Base-by-base conservation (phyloP, 2,113 vertebrate species). In the Ovis canadensis region DNA sequence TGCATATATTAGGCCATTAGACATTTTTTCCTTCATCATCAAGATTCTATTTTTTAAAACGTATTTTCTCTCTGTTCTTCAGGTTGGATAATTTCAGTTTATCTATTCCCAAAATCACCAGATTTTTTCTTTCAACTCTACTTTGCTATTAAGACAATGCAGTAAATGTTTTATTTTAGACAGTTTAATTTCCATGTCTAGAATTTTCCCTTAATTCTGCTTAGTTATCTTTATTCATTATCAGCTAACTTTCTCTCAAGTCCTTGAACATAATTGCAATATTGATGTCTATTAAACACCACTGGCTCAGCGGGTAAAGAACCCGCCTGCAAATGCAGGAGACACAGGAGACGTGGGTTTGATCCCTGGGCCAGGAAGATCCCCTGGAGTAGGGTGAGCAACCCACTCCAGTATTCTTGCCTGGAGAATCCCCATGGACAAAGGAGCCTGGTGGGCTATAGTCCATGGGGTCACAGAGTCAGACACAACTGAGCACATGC, bases 151-250 rank as follows among this genome's bases (percentile, higher is more conserved):
- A 71, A 59, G 2, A 57, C 27, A 88, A 13, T 86, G 23, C 1
- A 88, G 7, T 50, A 59, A 25, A 16, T 67, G 78, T 80, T 45
- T 50, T 36, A 71, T 33, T 90, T 60, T 95, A 25, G 16, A 7
- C 36, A 48, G 31, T 87, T 71, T 82, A n/a, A 43, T 52, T 62
- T 95, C 36, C 19, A 52, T 11, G 59, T 83, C 13, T 82, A 57
- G 31, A 88, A 59, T 92, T 88, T 88, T 92, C 33, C 7, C 16
- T 52, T n/a, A 54, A 92, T 88, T 88, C 13, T 82, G 14, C 60
- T 71, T 7, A 82, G 19, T 82, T 59, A 25, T 71, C 74, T 67
- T 57, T 7, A 43, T 59, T 52, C 15, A 59, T 36, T 52, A 15
- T 40, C 43, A 71, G 19, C 40, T 15, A 59, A 50, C 57, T 59